phyloP scores from a whole-genome alignment of 2,113 vertebrate species.

The Toxostoma redivivum region DNA sequence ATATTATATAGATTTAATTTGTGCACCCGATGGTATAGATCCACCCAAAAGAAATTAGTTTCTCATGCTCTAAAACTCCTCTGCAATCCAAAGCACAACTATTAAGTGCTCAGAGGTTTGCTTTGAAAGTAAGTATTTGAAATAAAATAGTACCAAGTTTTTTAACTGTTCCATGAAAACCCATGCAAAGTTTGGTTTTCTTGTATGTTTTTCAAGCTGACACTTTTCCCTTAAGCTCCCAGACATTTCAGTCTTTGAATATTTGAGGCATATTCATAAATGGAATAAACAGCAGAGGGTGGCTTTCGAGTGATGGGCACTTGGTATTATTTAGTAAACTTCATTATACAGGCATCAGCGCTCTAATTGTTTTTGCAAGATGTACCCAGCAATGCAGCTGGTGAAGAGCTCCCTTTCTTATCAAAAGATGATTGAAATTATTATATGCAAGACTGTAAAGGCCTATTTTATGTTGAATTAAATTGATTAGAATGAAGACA shows the following conservation, averaged over 20 bases:
- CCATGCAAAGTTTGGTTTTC: neutral
- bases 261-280: neutral
- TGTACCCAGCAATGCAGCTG: slow-evolving; percentile 32
- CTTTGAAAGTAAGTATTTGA: neutral
- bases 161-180: neutral
- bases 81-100: neutral
- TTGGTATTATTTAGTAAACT: slow-evolving; percentile 28
- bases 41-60: neutral
- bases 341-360: neutral
- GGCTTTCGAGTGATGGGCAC: neutral
- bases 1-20: neutral
- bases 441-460: neutral
- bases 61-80: neutral
- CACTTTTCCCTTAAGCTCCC: neutral
- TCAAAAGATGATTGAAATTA: slow-evolving; percentile 29
- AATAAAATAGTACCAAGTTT: neutral
- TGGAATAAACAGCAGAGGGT: neutral
- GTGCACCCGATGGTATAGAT: neutral
- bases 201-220: neutral
- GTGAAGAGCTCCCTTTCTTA: neutral
- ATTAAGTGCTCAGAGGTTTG: neutral
- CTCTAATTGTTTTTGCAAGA: slow-evolving; percentile 38
- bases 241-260: neutral
- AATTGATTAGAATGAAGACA: slow-evolving; percentile 11
- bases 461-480: slow-evolving; percentile 14